A percentile compares a stretch with the other conserved stretches of the same genome.
phyloP scores from a whole-genome alignment of 2,888 invertebrate species.

The Metellina segmentata region DNA sequence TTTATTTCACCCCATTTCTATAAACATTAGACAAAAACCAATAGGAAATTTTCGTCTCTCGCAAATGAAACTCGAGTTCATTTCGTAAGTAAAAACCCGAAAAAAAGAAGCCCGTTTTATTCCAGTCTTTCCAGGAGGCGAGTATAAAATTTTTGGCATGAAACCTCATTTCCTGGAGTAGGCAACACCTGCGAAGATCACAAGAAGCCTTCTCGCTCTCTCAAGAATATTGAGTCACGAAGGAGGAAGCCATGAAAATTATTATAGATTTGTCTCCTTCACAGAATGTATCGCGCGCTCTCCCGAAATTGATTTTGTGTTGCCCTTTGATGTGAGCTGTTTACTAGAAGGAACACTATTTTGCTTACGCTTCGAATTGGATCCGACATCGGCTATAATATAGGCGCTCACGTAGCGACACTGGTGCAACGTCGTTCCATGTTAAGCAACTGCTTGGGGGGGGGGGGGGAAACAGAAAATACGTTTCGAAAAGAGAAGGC shows the following conservation, averaged over 20 bases:
- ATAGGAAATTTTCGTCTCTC: background rate
- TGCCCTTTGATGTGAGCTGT: constrained; percentile 16
- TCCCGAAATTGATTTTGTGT: constrained; percentile 21
- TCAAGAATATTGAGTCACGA: constrained; percentile 46
- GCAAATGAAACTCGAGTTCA: constrained; percentile 28
- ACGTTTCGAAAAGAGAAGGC: too few relatives aligned
- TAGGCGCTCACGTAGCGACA: background rate
- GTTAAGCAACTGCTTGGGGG: too few relatives aligned
- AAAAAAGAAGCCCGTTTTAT: background rate
- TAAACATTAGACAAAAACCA: constrained; percentile 3
- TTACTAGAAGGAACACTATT: constrained; percentile 5
- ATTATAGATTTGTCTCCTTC: constrained; percentile 53
- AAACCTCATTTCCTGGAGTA: constrained; percentile 48
- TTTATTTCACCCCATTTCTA: background rate
- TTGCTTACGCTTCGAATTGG: constrained; percentile 6
- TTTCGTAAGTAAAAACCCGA: constrained; percentile 15
- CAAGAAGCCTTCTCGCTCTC: constrained; percentile 24
- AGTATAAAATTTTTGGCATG: constrained; percentile 37
- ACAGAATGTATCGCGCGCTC: background rate
- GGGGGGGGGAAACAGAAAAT: too few relatives aligned
- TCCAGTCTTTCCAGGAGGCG: constrained; percentile 6
- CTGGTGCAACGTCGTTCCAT: background rate
- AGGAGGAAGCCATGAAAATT: constrained; percentile 55
- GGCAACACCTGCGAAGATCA: constrained; percentile 50
- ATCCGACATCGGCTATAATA: background rate